These are phyloP conservation scores for Drosophila tripunctata DNA, from an alignment of 2,888 invertebrate genomes.

Conservation along the genomic window DNA sequence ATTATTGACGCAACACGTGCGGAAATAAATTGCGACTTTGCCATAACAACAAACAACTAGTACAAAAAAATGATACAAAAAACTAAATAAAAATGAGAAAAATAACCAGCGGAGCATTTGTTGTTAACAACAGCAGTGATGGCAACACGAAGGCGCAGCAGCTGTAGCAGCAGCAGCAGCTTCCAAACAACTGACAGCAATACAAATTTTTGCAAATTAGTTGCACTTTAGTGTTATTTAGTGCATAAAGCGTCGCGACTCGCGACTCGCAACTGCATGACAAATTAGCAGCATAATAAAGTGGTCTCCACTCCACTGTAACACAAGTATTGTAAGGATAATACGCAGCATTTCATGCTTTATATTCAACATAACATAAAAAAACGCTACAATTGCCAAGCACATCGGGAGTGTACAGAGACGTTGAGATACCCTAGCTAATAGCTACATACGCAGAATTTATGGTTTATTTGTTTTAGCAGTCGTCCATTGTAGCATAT, in stretches of 20 bases:
- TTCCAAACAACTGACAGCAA: conserved; percentile 54
- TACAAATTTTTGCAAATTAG: conserved; percentile 67
- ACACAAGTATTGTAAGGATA: conserved; percentile 33
- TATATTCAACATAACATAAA: conserved; percentile 19
- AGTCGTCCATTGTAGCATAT: no score
- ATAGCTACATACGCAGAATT: no score
- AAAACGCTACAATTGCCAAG: neutral
- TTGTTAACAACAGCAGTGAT: conserved; percentile 22
- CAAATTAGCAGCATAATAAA: conserved; percentile 70
- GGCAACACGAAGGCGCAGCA: conserved; percentile 15
- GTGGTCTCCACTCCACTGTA: conserved; percentile 46
- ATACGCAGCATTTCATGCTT: conserved; percentile 35
- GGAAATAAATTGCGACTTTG: conserved; percentile 57
- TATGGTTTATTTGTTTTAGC: no score
- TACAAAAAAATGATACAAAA: neutral
- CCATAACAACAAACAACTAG: conserved; percentile 16
- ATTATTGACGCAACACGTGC: conserved; percentile 57
- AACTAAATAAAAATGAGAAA: neutral
- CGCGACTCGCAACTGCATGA: conserved; percentile 57
- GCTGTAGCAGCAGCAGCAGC: no score
- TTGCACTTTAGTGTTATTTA: conserved; percentile 71
- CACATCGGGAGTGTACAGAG: no score
- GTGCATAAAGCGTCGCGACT: conserved; percentile 65
- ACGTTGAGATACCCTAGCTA: no score
- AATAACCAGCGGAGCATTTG: conserved; percentile 25